Percentiles rank a stretch among this genome's conserved stretches.
Conservation (phyloP, 37 sponge, comb jelly and placozoan species). For the Spongia lamella region DNA sequence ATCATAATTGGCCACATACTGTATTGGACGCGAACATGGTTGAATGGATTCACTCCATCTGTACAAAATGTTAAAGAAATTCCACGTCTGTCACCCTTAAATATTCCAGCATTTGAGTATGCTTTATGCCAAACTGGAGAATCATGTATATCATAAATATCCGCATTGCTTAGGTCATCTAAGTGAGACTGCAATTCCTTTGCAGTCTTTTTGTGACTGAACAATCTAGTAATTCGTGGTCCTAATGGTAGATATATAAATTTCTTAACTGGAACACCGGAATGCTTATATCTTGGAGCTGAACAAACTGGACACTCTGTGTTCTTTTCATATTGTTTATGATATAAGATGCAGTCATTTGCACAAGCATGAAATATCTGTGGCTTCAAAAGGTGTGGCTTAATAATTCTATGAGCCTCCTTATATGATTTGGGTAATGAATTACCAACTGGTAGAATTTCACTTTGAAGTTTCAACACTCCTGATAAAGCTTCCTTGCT, state of each 20-base stretch:
- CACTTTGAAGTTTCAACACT: neutral
- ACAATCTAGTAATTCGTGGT: neutral
- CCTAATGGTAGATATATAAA: neutral
- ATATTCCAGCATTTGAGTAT: neutral
- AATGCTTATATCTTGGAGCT: constrained; percentile 1
- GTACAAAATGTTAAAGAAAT: too few relatives aligned
- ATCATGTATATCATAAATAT: constrained; percentile 8
- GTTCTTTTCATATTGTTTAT: neutral
- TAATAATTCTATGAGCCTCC: neutral
- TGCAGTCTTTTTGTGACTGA: neutral
- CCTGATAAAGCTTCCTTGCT: constrained; percentile 33
- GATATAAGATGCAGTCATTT: constrained; percentile 26
- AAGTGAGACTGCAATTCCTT: neutral
- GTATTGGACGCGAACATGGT: too few relatives aligned
- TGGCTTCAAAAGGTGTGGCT: constrained; percentile 5
- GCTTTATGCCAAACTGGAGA: neutral
- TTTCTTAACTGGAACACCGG: neutral
- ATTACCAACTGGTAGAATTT: constrained; percentile 5
- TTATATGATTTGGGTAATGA: constrained; percentile 4
- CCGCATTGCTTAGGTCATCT: neutral
- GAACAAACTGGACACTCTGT: constrained; percentile 7
- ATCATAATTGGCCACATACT: too few relatives aligned
- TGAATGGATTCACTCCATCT: too few relatives aligned
- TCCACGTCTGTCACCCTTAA: too few relatives aligned
- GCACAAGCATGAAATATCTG: constrained; percentile 23